Evolutionary conservation across 2,113 vertebrate species (phyloP), one percentile per base, ranked within the genome.

Genomic region (Castor canadensis): DNA sequence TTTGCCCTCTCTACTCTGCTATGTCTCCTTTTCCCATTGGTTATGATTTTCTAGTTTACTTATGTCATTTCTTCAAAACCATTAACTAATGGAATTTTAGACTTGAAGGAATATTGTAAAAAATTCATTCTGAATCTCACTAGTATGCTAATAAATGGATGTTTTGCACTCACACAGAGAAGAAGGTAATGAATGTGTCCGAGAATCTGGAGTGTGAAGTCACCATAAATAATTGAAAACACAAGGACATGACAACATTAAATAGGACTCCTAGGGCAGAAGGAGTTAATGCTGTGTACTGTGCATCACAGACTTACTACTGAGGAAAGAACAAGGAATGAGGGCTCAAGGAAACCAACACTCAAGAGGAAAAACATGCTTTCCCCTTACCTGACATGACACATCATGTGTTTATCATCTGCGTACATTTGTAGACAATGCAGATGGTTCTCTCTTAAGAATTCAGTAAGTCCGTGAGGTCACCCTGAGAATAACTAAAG

Each of bases 381-480:
- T 87, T 5, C n/a, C 88, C 49, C 47, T 54, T 40, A 28, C 62
- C 87, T 47, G 86, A 96, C 97, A 71, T 96, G 76, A 77, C 77
- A 86, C 9, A 35, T 87, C 79, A 76, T 87, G 58, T 92, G 28
- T 64, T 67, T 89, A 84, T 79, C 43, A 72, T 96, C 28, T 79
- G 80, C 73, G 76, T 81, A 97, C 79, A 73, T 67, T n/a, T 47
- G 32, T 35, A 62, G 10, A 80, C 69, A 87, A 71, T 77, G 83
- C 82, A 95, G 91, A 96, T 93, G 58, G 88, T 83, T 96, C 96
- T 92, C 89, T 95, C 30, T 80, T 16, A n/a, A 72, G 73, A 95
- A 40, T 32, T 15, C 38, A 80, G 56, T 24, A 87, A 71, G 56
- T 30, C 20, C 49, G 67, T 81, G 35, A 81, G 88, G 91, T 92